Percentiles rank a stretch among this genome's conserved stretches.
Conservation (phyloP, 2,888 invertebrate species). For the Laspeyria flexula region DNA sequence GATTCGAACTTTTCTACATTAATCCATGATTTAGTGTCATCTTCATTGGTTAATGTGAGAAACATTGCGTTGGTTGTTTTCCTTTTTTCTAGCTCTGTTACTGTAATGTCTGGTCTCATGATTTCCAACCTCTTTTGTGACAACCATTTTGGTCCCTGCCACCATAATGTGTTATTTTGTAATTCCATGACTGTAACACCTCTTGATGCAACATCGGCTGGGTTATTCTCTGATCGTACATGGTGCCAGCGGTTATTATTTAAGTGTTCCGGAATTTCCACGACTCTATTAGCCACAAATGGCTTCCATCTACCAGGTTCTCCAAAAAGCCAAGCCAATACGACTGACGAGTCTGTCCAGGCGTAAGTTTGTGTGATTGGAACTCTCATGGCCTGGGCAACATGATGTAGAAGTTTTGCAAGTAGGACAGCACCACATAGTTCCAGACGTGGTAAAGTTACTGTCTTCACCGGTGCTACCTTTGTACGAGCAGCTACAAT, state of each 20-base stretch:
- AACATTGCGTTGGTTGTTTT: no score
- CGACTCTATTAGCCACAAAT: not conserved
- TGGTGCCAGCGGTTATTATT: not conserved
- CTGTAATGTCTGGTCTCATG: not conserved
- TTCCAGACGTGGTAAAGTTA: not conserved
- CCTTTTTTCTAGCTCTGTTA: conserved; percentile 13
- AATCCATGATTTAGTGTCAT: not conserved
- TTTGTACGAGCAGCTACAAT: not conserved
- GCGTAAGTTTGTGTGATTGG: not conserved
- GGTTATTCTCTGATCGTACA: conserved; percentile 30
- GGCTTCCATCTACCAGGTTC: not conserved
- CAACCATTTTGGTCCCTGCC: conserved; percentile 34
- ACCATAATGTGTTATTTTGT: conserved; percentile 27
- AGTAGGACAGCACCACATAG: conserved; percentile 1
- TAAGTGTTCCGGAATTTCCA: not conserved
- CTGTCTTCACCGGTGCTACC: not conserved
- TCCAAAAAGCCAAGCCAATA: not conserved
- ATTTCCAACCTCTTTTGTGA: conserved; percentile 7
- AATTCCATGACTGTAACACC: conserved; percentile 24
- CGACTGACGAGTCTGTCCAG: no score
- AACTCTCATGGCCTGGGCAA: not conserved
- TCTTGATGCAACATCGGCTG: conserved; percentile 37
- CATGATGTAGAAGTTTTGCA: not conserved
- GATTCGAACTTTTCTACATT: not conserved
- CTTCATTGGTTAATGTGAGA: no score